phyloP scores from a whole-genome alignment of 1,140 invertebrate species.

The Colletes latitarsis region DNA sequence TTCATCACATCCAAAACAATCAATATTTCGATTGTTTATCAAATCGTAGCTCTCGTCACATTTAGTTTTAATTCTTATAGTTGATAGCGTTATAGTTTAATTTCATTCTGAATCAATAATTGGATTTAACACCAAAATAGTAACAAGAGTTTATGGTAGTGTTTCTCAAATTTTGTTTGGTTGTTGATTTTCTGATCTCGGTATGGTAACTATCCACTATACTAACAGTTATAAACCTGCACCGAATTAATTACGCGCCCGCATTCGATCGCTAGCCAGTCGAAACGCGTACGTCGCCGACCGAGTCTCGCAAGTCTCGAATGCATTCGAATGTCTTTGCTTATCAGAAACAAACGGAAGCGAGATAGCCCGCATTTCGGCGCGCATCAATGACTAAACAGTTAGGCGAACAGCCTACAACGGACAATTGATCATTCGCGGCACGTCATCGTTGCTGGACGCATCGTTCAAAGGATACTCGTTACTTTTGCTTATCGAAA shows the following conservation, averaged over 20 bases:
- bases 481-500: neutral
- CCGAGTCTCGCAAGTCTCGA: conserved; percentile 26
- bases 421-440: conserved; percentile 25
- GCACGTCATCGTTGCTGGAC: neutral
- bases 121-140: too few species aligned
- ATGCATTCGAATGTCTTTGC: conserved; percentile 25
- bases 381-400: conserved; percentile 13
- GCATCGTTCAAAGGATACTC: neutral
- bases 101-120: too few species aligned
- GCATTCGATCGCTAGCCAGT: conserved; percentile 1
- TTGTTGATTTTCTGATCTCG: too few species aligned
- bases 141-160: too few species aligned
- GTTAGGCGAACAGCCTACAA: neutral
- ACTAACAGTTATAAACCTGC: neutral
- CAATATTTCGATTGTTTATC: too few species aligned
- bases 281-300: neutral
- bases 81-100: too few species aligned
- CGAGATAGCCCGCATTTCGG: conserved; percentile 10
- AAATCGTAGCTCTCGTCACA: too few species aligned
- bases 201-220: too few species aligned
- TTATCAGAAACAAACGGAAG: conserved; percentile 20
- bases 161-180: too few species aligned
- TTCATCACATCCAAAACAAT: too few species aligned
- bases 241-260: conserved; percentile 1
- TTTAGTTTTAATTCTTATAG: too few species aligned